Percentiles rank a stretch among this genome's conserved stretches.
phyloP scores from a whole-genome alignment of 2,888 invertebrate species.

The Ornithoptera priamus region DNA sequence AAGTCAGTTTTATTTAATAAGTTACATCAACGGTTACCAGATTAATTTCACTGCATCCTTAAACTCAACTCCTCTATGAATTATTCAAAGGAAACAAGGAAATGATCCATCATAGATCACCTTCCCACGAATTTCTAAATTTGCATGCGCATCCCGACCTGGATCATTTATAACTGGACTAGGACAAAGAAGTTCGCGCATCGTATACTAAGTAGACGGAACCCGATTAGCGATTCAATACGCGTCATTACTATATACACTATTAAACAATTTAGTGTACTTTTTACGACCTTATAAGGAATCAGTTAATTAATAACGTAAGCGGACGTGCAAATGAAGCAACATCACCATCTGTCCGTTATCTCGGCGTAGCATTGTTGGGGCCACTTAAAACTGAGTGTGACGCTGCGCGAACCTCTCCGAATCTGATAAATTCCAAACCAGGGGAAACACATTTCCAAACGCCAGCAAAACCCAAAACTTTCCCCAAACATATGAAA shows the following conservation, averaged over 20 bases:
- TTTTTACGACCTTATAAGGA: not conserved
- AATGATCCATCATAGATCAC: conserved; percentile 10
- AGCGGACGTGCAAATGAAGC: conserved; percentile 32
- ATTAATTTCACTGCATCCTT: not conserved
- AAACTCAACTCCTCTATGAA: conserved; percentile 6
- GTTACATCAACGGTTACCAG: too few species aligned
- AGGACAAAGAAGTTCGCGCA: conserved; percentile 48
- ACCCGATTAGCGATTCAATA: conserved; percentile 71
- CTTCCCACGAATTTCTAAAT: conserved; percentile 53
- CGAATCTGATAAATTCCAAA: conserved; percentile 70
- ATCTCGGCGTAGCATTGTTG: conserved; percentile 37
- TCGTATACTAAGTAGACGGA: conserved; percentile 71
- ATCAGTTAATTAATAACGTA: not conserved
- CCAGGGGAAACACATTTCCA: conserved; percentile 72
- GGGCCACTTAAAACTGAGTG: conserved; percentile 50
- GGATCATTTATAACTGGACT: conserved; percentile 53
- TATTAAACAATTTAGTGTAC: not conserved
- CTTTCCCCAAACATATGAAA: conserved; percentile 40
- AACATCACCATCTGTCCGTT: conserved; percentile 42
- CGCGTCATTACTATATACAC: conserved; percentile 37
- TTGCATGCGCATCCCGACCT: conserved; percentile 49
- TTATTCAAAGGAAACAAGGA: conserved; percentile 21
- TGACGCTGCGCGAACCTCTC: conserved; percentile 42
- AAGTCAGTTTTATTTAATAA: too few species aligned
- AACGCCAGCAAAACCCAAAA: conserved; percentile 68